Evolutionary conservation across 2,888 invertebrate species (phyloP).

Genomic region (Scaeva pyrastri): DNA sequence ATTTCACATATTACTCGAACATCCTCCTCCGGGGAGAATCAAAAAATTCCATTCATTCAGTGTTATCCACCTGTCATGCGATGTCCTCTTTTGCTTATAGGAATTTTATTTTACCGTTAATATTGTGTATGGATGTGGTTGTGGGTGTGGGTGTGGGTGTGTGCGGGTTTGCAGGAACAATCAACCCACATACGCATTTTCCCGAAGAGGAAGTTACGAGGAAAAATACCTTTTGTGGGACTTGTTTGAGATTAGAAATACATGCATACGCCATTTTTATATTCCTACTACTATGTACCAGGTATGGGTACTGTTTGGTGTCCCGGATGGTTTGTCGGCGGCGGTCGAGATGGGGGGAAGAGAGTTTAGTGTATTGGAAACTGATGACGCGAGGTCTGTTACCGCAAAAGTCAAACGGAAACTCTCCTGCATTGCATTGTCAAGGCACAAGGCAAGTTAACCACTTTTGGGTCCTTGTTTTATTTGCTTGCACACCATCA

Average conservation of each 20-base stretch:
- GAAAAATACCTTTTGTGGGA: slow-evolving; percentile 10
- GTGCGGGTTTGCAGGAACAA: background rate
- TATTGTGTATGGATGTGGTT: background rate
- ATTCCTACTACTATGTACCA: too few relatives aligned
- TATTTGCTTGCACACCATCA: background rate
- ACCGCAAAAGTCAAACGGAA: slow-evolving; percentile 43
- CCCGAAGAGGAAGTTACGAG: background rate
- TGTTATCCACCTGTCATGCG: slow-evolving; percentile 47
- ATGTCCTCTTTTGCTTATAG: slow-evolving; percentile 32
- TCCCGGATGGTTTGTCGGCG: too few relatives aligned
- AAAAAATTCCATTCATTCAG: slow-evolving; percentile 32
- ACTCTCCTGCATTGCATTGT: slow-evolving; percentile 47
- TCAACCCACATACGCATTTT: slow-evolving; percentile 8
- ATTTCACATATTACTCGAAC: slow-evolving; percentile 43
- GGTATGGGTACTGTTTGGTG: too few relatives aligned
- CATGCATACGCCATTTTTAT: too few relatives aligned
- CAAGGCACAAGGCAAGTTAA: slow-evolving; percentile 46
- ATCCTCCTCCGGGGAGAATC: slow-evolving; percentile 32
- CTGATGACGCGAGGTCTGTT: background rate
- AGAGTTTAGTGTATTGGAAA: background rate
- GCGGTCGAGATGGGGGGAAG: background rate
- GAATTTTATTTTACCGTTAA: slow-evolving; percentile 45
- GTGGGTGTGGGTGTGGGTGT: too few relatives aligned
- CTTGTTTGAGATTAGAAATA: slow-evolving; percentile 14
- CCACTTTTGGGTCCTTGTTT: slow-evolving; percentile 27